phyloP scores from a whole-genome alignment of 2,888 invertebrate genomes.

The Nemoura dubitans region DNA sequence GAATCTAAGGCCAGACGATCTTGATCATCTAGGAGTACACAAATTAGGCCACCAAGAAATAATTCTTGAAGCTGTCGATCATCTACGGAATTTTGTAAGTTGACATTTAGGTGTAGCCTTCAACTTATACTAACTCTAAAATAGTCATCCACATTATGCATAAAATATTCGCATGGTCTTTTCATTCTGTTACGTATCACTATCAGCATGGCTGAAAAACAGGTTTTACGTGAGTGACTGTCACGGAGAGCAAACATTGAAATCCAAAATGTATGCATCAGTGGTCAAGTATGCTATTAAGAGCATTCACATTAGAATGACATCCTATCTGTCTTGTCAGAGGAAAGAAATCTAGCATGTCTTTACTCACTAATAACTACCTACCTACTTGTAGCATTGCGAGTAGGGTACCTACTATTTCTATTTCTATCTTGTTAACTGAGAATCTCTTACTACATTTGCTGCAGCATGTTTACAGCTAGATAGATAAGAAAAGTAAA shows the following conservation, averaged over 20 bases:
- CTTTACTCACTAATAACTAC: too few species aligned
- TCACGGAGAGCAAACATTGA: not conserved
- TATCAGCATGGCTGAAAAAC: not conserved
- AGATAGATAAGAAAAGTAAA: too few species aligned
- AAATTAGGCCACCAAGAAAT: conserved; percentile 94
- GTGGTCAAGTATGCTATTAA: not conserved
- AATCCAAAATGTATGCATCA: not conserved
- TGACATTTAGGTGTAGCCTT: conserved; percentile 28
- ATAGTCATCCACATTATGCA: not conserved
- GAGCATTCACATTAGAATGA: not conserved
- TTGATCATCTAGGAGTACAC: conserved; percentile 84
- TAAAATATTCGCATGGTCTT: not conserved
- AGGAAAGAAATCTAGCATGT: too few species aligned
- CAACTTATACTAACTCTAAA: not conserved
- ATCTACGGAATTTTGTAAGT: conserved; percentile 87
- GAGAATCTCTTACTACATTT: too few species aligned
- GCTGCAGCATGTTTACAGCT: too few species aligned
- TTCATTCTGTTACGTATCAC: not conserved
- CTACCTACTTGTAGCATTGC: too few species aligned
- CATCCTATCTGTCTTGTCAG: too few species aligned
- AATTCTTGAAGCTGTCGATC: conserved; percentile 90
- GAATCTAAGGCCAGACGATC: conserved; percentile 85
- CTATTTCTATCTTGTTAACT: too few species aligned
- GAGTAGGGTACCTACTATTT: too few species aligned
- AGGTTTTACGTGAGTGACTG: too few species aligned